Base-by-base conservation (phyloP, 2,797 vertebrate genomes). In the Knipowitschia caucasica region DNA sequence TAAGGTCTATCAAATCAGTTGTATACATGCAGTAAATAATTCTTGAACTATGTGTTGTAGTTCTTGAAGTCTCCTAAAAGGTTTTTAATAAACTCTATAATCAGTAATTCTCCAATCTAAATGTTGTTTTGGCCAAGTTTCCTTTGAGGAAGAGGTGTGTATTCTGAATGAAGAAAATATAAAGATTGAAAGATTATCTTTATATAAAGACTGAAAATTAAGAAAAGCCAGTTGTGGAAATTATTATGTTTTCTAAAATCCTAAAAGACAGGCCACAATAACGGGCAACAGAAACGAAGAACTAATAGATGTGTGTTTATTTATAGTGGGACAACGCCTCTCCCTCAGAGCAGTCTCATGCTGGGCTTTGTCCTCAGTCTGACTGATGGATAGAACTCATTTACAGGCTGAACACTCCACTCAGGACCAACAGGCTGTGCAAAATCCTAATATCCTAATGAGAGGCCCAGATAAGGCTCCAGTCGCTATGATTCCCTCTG, bases 401-500 rank as follows among this genome's bases (percentile, higher is more conserved):
- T 85, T 84, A 67, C 60, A 59, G 70, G 67, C 71, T 73, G 75
- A 65, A 69, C 69, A 62, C 71, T 55, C 73, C 74, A 50, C 74
- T 68, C 61, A 75, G 63, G 76, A 79, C 81, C 71, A 78, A 77
- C 77, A 79, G 73, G 82, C 84, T 80, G 71, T 75, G 78, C 69
- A 75, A 85, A 87, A 89, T 89, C 61, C 87, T 86, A 86, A 88
- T 81, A 78, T 83, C 78, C 75, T 86, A 87, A 88, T 86, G 86
- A 89, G 80, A 79, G 65, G 75, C 78, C 69, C 78, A 77, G 86
- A 88, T 88, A 84, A 88, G 84, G 71, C 75, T 69, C 84, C 82
- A 81, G 77, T 85, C 87, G 82, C 75, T 77, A 77, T 81, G 85
- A 88, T 90, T 87, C 77, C 70, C 85, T 88, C 84, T 83, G 84